Percentiles rank a stretch among this genome's conserved stretches.
phyloP scores from a whole-genome alignment of 92 coral and sea anemone species.

The Phenganax subtilis region DNA sequence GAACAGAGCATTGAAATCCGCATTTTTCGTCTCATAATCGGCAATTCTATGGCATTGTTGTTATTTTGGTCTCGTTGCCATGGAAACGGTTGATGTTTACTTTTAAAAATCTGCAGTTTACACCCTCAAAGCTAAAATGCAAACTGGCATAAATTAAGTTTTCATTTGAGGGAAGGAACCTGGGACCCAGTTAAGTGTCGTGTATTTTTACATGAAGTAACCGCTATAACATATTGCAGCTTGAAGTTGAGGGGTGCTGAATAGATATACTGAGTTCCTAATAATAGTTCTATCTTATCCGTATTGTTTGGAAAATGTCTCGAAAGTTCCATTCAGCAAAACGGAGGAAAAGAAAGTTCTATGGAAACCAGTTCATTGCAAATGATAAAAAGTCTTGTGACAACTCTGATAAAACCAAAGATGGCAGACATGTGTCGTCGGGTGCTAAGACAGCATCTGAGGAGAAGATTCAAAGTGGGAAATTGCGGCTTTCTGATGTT shows the following conservation, averaged over 20 bases:
- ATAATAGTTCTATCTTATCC: neutral
- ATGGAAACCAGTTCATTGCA: neutral
- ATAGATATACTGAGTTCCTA: neutral
- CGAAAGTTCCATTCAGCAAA: conserved; percentile 6
- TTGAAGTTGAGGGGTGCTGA: neutral
- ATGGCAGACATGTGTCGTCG: neutral
- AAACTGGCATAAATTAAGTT: neutral
- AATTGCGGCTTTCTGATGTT: neutral
- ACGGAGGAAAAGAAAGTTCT: conserved; percentile 13
- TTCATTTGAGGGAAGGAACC: neutral
- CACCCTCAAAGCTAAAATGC: neutral
- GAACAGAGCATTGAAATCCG: neutral
- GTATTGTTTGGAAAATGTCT: neutral
- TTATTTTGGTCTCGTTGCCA: neutral
- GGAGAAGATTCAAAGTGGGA: conserved; percentile 8
- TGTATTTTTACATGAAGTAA: neutral
- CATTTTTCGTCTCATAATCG: neutral
- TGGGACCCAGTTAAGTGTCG: neutral
- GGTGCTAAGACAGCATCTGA: neutral
- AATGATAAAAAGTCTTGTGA: neutral
- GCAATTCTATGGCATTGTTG: neutral
- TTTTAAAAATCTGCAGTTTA: neutral
- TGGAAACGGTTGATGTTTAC: neutral
- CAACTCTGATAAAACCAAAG: conserved; percentile 3
- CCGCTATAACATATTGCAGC: neutral